Base-by-base conservation (phyloP, 1,140 invertebrate species). In the Drosophila nikananu region DNA sequence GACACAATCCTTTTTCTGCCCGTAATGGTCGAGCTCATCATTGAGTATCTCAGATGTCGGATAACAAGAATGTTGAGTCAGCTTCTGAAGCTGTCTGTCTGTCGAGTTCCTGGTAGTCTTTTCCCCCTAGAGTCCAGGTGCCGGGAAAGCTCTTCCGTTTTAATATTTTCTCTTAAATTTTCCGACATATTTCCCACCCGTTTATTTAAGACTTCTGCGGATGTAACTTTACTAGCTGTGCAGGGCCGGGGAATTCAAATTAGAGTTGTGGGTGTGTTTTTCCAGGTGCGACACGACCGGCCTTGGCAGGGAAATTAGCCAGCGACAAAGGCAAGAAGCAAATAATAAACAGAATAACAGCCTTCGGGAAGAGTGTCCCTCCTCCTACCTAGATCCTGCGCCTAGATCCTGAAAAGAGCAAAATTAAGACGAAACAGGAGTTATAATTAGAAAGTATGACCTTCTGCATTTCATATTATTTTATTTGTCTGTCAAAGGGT, bases 231-330 rank as follows among this genome's bases (percentile, higher is more conserved):
- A 49, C n/a, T 25, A 39, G 15, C 12, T 37, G 4, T 15, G 39
- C 48, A 37, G 23, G 15, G 7, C 44, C 55, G 13, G 46, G 10
- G 30, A 61, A 74, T 61, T 73, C 44, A 23, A 61, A 61, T 74
- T 74, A 73, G 21, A 52, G 35, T 21, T 75, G 72, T 32, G 23
- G 21, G 21, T 25, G 42, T 57, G 74, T 60, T 77, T 42, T 77
- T 77, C 17, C 73, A 77, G 62, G 54, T 77, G 62, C 54, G 27
- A 60, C 67, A 37, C 27, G 25, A 10, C 37, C n/a, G 17, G 23
- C 62, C 41, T 42, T 35, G 55, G 27, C 41, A 15, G 17, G 62
- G 17, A 60, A 67, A 77, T 77, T 77, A 67, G 17, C 32, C 32
- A 48, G 19, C n/a, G 23, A 55, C 52, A 54, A 67, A 58, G 70